phyloP scores from a whole-genome alignment of 2,797 vertebrate species.

The Taenioides sp. region DNA sequence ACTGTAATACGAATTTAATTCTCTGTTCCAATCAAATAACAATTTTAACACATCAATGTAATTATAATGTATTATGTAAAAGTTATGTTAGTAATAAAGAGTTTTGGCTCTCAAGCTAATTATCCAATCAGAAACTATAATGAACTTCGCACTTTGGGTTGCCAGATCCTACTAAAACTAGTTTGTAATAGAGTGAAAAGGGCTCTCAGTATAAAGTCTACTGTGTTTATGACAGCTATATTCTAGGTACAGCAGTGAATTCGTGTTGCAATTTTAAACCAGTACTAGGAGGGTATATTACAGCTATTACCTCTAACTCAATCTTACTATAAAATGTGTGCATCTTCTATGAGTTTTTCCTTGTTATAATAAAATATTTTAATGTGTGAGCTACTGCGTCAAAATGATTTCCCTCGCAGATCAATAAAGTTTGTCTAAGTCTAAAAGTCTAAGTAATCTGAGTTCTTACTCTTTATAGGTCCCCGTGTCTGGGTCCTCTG shows the following conservation, averaged over 20 bases:
- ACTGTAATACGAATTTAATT: no score
- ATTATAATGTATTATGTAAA: no score
- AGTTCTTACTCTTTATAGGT: slow-evolving; percentile 92
- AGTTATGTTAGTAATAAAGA: no score
- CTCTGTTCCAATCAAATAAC: no score
- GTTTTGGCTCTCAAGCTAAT: no score
- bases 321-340: neutral
- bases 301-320: neutral
- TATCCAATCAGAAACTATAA: neutral
- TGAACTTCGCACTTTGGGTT: neutral
- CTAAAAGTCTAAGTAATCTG: neutral
- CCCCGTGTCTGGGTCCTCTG: slow-evolving; percentile 90
- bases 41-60: no score
- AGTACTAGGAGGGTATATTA: neutral
- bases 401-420: no score
- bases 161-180: neutral
- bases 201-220: neutral
- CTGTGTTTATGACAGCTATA: neutral
- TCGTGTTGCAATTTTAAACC: neutral
- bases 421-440: no score
- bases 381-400: no score
- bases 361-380: no score
- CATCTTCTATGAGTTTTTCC: neutral
- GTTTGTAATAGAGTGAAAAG: no score
- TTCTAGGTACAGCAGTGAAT: neutral